A percentile compares a stretch with the other conserved stretches of the same genome.
Evolutionary conservation across 2,888 invertebrate species (phyloP).

Genomic region (Petrolisthes cinctipes): DNA sequence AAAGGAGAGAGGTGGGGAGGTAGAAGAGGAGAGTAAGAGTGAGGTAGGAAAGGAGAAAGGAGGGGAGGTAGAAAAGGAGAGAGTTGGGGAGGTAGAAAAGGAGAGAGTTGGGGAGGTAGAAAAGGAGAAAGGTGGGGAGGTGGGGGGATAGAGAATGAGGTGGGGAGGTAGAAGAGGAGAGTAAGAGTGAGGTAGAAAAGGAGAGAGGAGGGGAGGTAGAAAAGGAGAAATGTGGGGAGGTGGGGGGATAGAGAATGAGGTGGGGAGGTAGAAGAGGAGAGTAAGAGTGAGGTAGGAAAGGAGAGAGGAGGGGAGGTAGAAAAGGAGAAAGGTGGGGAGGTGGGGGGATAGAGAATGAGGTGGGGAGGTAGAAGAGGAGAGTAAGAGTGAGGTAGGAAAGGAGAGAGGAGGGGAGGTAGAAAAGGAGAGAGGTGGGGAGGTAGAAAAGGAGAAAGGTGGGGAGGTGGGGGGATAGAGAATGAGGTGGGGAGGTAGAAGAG

Average conservation of each 20-base stretch:
- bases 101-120: background rate
- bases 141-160: background rate
- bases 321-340: no score
- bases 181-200: background rate
- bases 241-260: background rate
- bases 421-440: constrained; percentile 8
- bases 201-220: background rate
- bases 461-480: no score
- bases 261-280: background rate
- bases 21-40: background rate
- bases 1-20: constrained; percentile 8
- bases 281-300: no score
- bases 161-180: background rate
- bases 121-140: background rate
- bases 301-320: background rate
- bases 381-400: background rate
- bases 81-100: background rate
- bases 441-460: background rate
- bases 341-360: background rate
- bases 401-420: background rate
- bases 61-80: background rate
- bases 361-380: background rate
- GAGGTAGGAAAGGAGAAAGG: background rate
- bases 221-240: background rate
- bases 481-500: background rate